Evolutionary conservation across 2,888 invertebrate species (phyloP), one percentile per base, ranked within the genome.

Genomic region (Aproaerema taeniolella): DNA sequence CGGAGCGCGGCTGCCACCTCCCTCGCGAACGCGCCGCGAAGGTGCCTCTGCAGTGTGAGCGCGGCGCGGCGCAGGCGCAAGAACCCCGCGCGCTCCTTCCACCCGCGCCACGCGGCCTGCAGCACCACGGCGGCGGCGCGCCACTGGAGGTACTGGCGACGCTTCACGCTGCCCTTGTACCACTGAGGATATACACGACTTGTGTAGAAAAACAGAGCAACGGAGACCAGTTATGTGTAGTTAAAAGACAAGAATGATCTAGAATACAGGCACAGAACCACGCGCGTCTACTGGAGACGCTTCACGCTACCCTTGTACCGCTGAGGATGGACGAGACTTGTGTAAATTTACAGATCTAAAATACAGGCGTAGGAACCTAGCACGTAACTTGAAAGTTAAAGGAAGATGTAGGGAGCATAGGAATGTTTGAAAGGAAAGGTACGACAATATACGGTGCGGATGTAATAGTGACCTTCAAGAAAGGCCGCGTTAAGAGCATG

Each of bases 1-100:
- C 95, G 78, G 45, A 97, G 72, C 0, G 96, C 96, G 1, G 93
- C 89, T 0, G 96, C 96, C 42, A 91, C 95, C 79, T 96, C 96
- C 47, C 97, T 83, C 0, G 96, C 97, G 79, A 96, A 97, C 55
- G 95, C 95, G 2, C 97, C 97, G 7, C 96, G 83, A 47, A 96
- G 78, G 68, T 94, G 95, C 43, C 94, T 89, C 80, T 97, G 96
- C 48, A 97, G 93, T 11, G 95, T 92, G 52, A 96, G 89, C 0
- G 93, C 94, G 0, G 96, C 95, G 10, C 96, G 87, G n/a, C 95
- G 89, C 65, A 92, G 90, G 31, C 91, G 88, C 52, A 96, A 85
- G 81, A 95, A 96, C 52, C 90, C 89, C 40, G 96, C 92, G 33
- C 96, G 88, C 47, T 92, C 89, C 72, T 92, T 93, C 95, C 95